Percentiles rank a stretch among this genome's conserved stretches.
Conservation (phyloP, 2,797 vertebrate species). For the Acrocephalus scirpaceus region DNA sequence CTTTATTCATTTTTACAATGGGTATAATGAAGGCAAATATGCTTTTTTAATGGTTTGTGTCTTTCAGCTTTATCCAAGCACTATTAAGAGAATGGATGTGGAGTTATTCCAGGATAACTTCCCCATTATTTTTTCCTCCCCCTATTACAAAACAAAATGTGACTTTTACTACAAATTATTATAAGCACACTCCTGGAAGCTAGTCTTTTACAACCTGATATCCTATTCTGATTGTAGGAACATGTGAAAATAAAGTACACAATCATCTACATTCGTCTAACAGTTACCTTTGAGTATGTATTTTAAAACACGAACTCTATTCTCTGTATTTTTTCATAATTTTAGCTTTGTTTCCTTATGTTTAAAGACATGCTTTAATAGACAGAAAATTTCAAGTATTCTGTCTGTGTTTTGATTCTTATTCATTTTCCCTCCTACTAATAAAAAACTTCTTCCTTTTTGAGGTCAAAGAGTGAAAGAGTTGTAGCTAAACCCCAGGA, state of each 20-base stretch:
- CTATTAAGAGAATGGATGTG: neutral
- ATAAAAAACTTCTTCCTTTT: neutral
- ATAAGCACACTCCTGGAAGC: neutral
- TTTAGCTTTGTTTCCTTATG: neutral
- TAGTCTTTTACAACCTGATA: neutral
- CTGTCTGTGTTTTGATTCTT: neutral
- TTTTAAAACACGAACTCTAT: neutral
- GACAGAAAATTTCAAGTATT: slow-evolving; percentile 1
- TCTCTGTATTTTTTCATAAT: neutral
- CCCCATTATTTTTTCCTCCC: neutral
- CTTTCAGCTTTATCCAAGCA: slow-evolving; percentile 24
- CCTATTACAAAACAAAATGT: neutral
- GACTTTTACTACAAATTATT: neutral
- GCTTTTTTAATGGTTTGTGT: neutral
- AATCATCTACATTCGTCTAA: neutral
- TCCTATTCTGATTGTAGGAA: neutral
- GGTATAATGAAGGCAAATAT: neutral
- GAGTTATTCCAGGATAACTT: slow-evolving; percentile 5
- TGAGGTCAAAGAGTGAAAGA: neutral
- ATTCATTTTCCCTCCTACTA: neutral
- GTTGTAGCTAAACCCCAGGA: neutral
- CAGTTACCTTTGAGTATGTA: neutral
- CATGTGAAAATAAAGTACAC: neutral
- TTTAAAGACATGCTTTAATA: neutral
- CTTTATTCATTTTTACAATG: slow-evolving; percentile 2